Conservation (phyloP, 1,140 invertebrate genomes). For the Nautilus pompilius region DNA sequence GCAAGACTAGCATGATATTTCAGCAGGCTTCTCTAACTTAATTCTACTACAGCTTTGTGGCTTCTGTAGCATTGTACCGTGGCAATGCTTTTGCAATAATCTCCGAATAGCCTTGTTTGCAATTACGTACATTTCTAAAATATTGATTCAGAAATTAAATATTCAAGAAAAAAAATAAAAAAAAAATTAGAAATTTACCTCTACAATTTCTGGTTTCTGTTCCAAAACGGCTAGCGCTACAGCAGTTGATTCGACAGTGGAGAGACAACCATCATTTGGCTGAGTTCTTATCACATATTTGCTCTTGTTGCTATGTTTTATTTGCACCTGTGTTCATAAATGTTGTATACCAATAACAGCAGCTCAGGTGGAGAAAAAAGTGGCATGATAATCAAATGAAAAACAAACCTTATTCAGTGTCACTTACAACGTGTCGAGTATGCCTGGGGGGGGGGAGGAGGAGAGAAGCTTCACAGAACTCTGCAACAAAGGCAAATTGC, state of each 20-base stretch:
- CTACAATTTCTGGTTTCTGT: slow-evolving; percentile 61
- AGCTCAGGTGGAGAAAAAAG: neutral
- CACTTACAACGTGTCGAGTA: neutral
- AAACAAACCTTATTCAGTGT: neutral
- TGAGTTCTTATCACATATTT: slow-evolving; percentile 91
- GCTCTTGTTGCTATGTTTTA: slow-evolving; percentile 69
- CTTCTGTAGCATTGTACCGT: too few species aligned
- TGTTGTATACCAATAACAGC: neutral
- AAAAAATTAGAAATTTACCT: slow-evolving; percentile 30
- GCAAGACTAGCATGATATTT: too few species aligned
- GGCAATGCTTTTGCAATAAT: too few species aligned
- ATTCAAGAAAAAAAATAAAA: neutral
- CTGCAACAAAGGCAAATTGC: neutral
- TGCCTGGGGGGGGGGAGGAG: neutral
- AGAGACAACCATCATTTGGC: slow-evolving; percentile 85
- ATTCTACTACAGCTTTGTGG: too few species aligned
- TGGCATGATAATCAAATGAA: neutral
- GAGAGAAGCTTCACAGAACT: neutral
- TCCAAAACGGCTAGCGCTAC: slow-evolving; percentile 77
- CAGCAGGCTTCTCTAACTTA: too few species aligned
- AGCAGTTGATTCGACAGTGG: slow-evolving; percentile 86
- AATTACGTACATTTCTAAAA: too few species aligned
- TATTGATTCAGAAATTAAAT: too few species aligned
- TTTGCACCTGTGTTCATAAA: slow-evolving; percentile 77
- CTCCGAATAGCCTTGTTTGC: too few species aligned